A percentile compares a stretch with the other conserved stretches of the same genome.
Evolutionary conservation across 1,140 invertebrate species (phyloP).

Genomic region (Macrotrachela quadricornifera): DNA sequence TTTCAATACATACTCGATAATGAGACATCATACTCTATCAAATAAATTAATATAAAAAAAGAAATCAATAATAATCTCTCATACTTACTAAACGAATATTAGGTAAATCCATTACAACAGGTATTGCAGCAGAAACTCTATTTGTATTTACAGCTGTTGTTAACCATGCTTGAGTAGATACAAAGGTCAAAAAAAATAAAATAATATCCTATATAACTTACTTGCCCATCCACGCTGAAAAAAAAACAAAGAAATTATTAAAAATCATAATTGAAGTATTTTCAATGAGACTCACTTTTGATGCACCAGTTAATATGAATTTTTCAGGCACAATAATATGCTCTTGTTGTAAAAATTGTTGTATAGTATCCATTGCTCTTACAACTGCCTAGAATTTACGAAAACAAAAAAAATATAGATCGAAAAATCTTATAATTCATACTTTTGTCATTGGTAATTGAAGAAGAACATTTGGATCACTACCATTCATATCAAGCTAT

Average conservation of each 20-base stretch:
- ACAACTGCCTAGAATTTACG: too few relatives aligned
- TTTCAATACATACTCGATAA: constrained; percentile 17
- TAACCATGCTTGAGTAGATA: too few relatives aligned
- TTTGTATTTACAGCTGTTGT: constrained; percentile 3
- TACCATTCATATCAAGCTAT: constrained; percentile 12
- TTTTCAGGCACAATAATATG: background rate
- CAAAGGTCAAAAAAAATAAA: too few relatives aligned
- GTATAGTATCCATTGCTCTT: constrained; percentile 17
- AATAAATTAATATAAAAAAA: background rate
- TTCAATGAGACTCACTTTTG: background rate
- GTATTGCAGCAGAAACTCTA: constrained; percentile 18
- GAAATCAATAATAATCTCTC: too few relatives aligned
- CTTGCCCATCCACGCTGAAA: constrained; percentile 3
- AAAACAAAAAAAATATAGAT: too few relatives aligned
- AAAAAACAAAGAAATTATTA: background rate
- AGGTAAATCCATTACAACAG: constrained; percentile 22
- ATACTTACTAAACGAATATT: constrained; percentile 18
- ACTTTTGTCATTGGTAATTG: constrained; percentile 22
- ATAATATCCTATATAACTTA: too few relatives aligned
- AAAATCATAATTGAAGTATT: background rate
- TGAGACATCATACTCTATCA: background rate
- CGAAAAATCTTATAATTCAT: too few relatives aligned
- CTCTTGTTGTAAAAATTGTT: background rate
- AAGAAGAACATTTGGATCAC: constrained; percentile 8
- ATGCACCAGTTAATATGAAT: constrained; percentile 3